Evolutionary conservation across 1,140 invertebrate genomes (phyloP).

Genomic region (Zaprionus lachaisei): DNA sequence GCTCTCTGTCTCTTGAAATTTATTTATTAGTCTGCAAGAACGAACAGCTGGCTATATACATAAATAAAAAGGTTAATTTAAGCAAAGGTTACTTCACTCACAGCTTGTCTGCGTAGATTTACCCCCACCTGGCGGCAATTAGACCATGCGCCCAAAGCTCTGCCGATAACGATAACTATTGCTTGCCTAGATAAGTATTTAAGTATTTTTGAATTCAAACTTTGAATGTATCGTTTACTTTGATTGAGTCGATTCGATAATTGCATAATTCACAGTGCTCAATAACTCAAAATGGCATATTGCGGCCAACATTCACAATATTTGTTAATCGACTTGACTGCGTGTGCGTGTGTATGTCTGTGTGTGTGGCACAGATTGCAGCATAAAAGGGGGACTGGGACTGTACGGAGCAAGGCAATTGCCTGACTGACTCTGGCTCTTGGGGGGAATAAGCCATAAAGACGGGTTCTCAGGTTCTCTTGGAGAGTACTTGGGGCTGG

Average conservation of each 20-base stretch:
- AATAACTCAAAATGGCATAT: slow-evolving; percentile 6
- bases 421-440: background rate
- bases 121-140: slow-evolving; percentile 1
- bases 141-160: background rate
- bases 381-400: background rate
- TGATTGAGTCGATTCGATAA: slow-evolving; percentile 4
- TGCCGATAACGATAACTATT: slow-evolving; percentile 4
- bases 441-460: slow-evolving; percentile 14
- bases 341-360: slow-evolving; percentile 17
- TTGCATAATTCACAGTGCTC: slow-evolving; percentile 2
- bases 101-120: background rate
- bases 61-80: background rate
- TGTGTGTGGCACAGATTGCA: slow-evolving; percentile 37
- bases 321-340: slow-evolving; percentile 1
- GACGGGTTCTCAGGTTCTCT: slow-evolving; percentile 26
- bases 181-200: background rate
- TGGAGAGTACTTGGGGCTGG: slow-evolving; percentile 37
- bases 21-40: slow-evolving; percentile 21
- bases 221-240: slow-evolving; percentile 2
- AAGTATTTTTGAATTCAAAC: no score
- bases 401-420: background rate
- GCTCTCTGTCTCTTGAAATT: background rate
- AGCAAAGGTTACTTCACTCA: slow-evolving; percentile 3
- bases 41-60: background rate
- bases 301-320: slow-evolving; percentile 17